Percentiles rank a stretch among this genome's conserved stretches.
phyloP scores from a whole-genome alignment of 2,797 vertebrate genomes.

The Malurus leucopterus region DNA sequence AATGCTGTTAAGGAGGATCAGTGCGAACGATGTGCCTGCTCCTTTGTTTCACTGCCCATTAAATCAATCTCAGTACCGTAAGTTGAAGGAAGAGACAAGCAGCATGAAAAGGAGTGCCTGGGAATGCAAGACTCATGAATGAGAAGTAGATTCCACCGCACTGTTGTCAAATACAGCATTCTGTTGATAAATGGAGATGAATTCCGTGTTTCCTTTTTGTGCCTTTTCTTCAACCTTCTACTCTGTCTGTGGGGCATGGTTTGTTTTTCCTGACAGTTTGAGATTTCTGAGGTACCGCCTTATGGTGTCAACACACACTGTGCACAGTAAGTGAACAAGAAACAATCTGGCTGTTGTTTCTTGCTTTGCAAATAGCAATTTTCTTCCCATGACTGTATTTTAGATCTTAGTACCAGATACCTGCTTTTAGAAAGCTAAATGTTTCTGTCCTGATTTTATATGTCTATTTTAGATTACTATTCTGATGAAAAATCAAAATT shows the following conservation, averaged over 20 bases:
- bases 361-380: conserved; percentile 68
- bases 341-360: conserved; percentile 75
- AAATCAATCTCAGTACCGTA: conserved; percentile 13
- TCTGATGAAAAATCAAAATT: neutral
- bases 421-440: neutral
- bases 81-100: neutral
- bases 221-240: conserved; percentile 44
- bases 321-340: conserved; percentile 69
- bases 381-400: conserved; percentile 53
- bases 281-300: conserved; percentile 60
- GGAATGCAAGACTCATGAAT: neutral
- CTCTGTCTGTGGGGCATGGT: conserved; percentile 61
- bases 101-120: conserved; percentile 20
- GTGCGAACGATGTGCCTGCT: neutral
- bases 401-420: neutral
- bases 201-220: conserved; percentile 36
- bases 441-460: neutral
- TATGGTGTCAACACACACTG: conserved; percentile 68
- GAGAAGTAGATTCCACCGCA: neutral
- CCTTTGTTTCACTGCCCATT: conserved; percentile 13
- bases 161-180: conserved; percentile 43
- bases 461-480: neutral
- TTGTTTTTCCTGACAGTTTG: conserved; percentile 73
- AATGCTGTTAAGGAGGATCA: neutral
- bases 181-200: conserved; percentile 60